These are phyloP conservation scores for Pandion haliaetus DNA, from an alignment of 2,113 vertebrate species.

Conservation along the genomic window DNA sequence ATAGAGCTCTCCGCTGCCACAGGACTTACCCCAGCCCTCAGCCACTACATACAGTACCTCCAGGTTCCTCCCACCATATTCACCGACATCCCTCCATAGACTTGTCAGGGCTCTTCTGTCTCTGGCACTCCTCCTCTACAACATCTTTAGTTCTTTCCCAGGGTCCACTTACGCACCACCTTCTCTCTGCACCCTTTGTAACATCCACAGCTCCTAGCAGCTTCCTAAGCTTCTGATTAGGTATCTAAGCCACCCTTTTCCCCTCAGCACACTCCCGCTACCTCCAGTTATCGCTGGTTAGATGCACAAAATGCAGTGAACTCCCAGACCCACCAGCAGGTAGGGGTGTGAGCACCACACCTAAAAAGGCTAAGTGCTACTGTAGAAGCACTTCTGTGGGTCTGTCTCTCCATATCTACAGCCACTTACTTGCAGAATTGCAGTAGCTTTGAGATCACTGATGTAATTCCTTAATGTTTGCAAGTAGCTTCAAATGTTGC, in stretches of 20 bases:
- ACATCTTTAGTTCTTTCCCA: neutral
- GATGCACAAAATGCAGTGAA: neutral
- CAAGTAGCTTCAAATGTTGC: neutral
- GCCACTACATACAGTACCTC: neutral
- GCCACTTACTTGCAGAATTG: neutral
- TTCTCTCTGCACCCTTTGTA: neutral
- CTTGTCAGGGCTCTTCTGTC: neutral
- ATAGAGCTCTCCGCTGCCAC: neutral
- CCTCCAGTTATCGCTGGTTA: neutral
- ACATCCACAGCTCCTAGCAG: neutral
- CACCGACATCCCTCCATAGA: neutral
- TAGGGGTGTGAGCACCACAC: neutral
- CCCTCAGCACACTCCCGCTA: neutral
- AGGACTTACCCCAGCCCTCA: neutral
- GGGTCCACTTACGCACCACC: neutral
- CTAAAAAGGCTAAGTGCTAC: neutral
- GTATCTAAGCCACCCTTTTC: neutral
- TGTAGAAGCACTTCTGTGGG: neutral
- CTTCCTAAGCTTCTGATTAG: neutral
- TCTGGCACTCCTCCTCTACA: neutral
- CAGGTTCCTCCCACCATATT: neutral
- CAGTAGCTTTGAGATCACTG: neutral
- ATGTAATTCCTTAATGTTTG: neutral
- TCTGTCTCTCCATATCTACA: neutral
- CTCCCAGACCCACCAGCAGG: neutral